Percentiles rank a stretch among this genome's conserved stretches.
Evolutionary conservation across 2,888 invertebrate species (phyloP).

Genomic region (Junonia oenone): DNA sequence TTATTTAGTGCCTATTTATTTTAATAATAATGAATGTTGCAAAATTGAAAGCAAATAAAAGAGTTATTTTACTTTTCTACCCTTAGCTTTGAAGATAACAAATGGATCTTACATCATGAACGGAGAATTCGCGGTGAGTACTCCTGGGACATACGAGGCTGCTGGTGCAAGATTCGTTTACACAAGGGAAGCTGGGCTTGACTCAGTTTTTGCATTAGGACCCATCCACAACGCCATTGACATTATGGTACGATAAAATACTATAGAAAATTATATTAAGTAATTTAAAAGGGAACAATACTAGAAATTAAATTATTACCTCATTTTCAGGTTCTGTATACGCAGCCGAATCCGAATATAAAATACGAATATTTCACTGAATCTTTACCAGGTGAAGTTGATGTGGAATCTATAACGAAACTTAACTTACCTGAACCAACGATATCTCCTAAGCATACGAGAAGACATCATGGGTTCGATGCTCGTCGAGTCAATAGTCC

Average conservation of each 20-base stretch:
- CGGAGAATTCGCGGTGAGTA: slow-evolving; percentile 88
- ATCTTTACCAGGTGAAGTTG: slow-evolving; percentile 66
- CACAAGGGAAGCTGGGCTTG: slow-evolving; percentile 84
- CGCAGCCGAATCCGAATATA: slow-evolving; percentile 91
- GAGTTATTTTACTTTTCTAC: background rate
- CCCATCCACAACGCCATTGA: slow-evolving; percentile 87
- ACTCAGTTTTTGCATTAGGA: slow-evolving; percentile 88
- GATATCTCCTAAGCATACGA: slow-evolving; percentile 51
- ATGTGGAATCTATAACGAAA: slow-evolving; percentile 47
- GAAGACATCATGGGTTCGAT: slow-evolving; percentile 59
- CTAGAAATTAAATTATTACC: background rate
- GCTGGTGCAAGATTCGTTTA: slow-evolving; percentile 90
- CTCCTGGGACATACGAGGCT: slow-evolving; percentile 86
- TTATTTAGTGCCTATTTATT: too few species aligned
- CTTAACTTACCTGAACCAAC: slow-evolving; percentile 43
- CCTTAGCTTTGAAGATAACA: slow-evolving; percentile 85
- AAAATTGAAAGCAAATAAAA: background rate
- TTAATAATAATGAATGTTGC: too few species aligned
- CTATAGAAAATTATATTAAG: too few species aligned
- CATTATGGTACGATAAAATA: slow-evolving; percentile 83
- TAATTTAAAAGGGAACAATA: too few species aligned
- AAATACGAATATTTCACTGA: slow-evolving; percentile 93
- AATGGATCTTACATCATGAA: slow-evolving; percentile 90
- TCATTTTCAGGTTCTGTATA: slow-evolving; percentile 84
- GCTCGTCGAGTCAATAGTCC: slow-evolving; percentile 37